Percentiles rank a stretch among this genome's conserved stretches.
These are phyloP conservation scores for Lepidochrysops patricia DNA, from an alignment of 2,888 invertebrate genomes.

Conservation along the genomic window DNA sequence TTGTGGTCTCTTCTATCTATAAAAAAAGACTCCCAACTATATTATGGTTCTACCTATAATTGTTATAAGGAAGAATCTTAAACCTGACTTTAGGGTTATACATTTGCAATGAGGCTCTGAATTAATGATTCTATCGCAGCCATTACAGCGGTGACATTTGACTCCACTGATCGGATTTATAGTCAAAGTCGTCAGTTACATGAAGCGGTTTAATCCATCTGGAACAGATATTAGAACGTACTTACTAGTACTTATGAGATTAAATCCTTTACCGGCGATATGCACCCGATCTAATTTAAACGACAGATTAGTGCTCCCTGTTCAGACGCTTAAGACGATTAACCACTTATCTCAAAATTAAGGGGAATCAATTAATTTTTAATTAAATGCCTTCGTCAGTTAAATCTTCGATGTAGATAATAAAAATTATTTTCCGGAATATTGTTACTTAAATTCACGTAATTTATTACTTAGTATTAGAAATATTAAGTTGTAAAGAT, in stretches of 20 bases:
- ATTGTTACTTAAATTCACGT: no score
- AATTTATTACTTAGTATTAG: no score
- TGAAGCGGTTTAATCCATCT: background rate
- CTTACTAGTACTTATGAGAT: background rate
- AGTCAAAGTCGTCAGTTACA: background rate
- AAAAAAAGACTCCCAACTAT: no score
- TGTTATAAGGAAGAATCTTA: no score
- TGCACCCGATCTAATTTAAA: background rate
- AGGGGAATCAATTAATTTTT: background rate
- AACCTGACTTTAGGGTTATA: no score
- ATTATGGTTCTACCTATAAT: no score
- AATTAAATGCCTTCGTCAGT: no score
- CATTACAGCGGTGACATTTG: background rate
- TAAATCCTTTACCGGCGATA: conserved; percentile 1
- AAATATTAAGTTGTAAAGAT: no score
- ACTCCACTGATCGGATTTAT: background rate
- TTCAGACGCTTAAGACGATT: background rate
- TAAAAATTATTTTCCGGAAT: no score
- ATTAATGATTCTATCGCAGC: background rate
- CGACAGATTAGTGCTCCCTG: background rate
- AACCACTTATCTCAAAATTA: background rate
- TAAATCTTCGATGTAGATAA: no score
- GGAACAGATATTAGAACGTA: background rate
- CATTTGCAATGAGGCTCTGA: no score
- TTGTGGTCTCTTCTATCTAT: no score